A percentile compares a stretch with the other conserved stretches of the same genome.
Evolutionary conservation across 1,140 invertebrate genomes (phyloP).

Genomic region (Drosophila malerkotliana): DNA sequence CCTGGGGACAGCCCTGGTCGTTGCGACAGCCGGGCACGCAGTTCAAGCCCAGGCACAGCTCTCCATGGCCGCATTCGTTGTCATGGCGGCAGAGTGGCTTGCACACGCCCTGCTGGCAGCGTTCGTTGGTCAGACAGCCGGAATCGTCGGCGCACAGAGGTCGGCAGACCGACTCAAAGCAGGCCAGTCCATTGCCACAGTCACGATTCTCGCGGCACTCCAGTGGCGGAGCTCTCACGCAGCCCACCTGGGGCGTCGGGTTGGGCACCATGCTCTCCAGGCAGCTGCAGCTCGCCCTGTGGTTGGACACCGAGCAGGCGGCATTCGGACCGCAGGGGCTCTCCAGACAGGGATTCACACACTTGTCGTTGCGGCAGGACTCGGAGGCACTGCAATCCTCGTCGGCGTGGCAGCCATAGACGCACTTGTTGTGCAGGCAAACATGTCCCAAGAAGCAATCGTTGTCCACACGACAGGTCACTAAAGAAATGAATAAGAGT

Average conservation of each 20-base stretch:
- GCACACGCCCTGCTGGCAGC: slow-evolving; percentile 89
- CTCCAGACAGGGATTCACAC: slow-evolving; percentile 90
- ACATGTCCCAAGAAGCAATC: slow-evolving; percentile 96
- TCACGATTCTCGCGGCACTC: slow-evolving; percentile 90
- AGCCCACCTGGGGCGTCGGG: slow-evolving; percentile 92
- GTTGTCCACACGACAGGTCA: slow-evolving; percentile 94
- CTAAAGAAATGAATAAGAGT: slow-evolving; percentile 76
- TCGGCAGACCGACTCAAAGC: slow-evolving; percentile 89
- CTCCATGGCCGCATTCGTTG: slow-evolving; percentile 92
- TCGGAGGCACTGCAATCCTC: slow-evolving; percentile 94
- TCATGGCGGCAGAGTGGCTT: slow-evolving; percentile 90
- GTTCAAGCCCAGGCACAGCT: slow-evolving; percentile 92
- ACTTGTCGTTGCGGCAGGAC: slow-evolving; percentile 91
- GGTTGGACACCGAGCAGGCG: slow-evolving; percentile 91
- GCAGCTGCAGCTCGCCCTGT: slow-evolving; percentile 92
- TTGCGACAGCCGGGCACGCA: slow-evolving; percentile 92
- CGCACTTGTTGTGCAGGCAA: slow-evolving; percentile 92
- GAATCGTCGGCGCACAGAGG: slow-evolving; percentile 90
- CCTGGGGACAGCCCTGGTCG: slow-evolving; percentile 89
- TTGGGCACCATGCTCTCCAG: slow-evolving; percentile 91
- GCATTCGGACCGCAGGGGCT: slow-evolving; percentile 94
- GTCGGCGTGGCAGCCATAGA: slow-evolving; percentile 93
- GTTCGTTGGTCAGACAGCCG: slow-evolving; percentile 92
- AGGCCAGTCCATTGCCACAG: slow-evolving; percentile 88
- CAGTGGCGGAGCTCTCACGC: slow-evolving; percentile 89